Evolutionary conservation across 2,888 invertebrate genomes (phyloP).

Genomic region (Pediacus dermestoides): DNA sequence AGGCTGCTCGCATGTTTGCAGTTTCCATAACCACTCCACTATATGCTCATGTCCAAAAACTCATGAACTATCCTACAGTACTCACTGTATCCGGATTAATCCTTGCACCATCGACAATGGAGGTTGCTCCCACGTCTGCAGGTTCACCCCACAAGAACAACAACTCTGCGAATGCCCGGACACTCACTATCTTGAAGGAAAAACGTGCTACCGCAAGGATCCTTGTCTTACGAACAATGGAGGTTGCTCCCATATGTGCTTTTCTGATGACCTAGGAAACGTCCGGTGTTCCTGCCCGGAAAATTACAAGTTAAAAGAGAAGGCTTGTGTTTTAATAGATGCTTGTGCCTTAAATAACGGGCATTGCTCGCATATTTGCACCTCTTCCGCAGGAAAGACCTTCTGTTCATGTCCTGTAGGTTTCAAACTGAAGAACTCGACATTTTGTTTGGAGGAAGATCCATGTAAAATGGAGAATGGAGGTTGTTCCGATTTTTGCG

Average conservation of each 20-base stretch:
- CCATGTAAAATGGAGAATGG: constrained; percentile 47
- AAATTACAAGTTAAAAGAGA: constrained; percentile 35
- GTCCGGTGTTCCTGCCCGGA: constrained; percentile 52
- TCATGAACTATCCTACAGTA: constrained; percentile 20
- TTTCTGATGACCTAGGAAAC: constrained; percentile 22
- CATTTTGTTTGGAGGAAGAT: constrained; percentile 51
- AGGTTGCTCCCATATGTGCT: constrained; percentile 34
- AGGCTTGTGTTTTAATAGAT: constrained; percentile 38
- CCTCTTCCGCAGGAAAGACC: constrained; percentile 25
- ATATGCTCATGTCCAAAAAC: constrained; percentile 43
- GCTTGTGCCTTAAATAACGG: constrained; percentile 50
- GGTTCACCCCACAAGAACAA: constrained; percentile 56
- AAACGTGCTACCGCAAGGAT: constrained; percentile 31
- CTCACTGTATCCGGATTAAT: constrained; percentile 48
- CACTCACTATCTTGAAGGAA: constrained; percentile 43
- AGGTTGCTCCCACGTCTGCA: constrained; percentile 55
- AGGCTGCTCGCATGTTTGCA: constrained; percentile 55
- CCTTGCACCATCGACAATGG: constrained; percentile 52
- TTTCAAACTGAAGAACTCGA: constrained; percentile 43
- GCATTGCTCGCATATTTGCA: constrained; percentile 57
- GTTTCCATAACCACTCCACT: constrained; percentile 46
- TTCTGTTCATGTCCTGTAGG: constrained; percentile 40
- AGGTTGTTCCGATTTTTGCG: constrained; percentile 49
- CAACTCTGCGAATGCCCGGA: constrained; percentile 52
- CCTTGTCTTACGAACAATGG: constrained; percentile 41